These are phyloP conservation scores for Anoplolepis gracilipes DNA, from an alignment of 1,140 invertebrate genomes.

Conservation along the genomic window DNA sequence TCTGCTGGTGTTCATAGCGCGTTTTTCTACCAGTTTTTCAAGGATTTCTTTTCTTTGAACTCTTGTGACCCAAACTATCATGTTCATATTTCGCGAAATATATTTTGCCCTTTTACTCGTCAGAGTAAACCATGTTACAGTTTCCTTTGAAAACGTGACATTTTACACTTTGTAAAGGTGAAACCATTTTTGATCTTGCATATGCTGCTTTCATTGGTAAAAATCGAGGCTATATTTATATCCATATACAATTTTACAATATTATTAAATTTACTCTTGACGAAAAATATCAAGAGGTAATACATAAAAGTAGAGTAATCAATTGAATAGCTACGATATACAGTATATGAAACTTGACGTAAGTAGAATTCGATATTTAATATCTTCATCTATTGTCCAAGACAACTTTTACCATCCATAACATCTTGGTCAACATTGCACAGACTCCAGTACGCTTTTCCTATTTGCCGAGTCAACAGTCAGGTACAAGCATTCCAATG, in stretches of 20 bases:
- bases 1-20: background rate
- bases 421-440: constrained; percentile 31
- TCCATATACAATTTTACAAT: background rate
- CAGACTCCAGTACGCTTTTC: constrained; percentile 60
- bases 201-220: background rate
- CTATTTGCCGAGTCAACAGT: constrained; percentile 75
- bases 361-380: constrained; percentile 18
- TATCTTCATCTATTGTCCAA: constrained; percentile 59
- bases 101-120: constrained; percentile 12
- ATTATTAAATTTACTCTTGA: background rate
- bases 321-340: background rate
- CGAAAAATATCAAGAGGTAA: background rate
- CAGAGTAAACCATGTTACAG: background rate
- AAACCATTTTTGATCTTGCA: background rate
- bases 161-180: constrained; percentile 8
- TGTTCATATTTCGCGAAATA: constrained; percentile 12
- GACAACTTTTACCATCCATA: constrained; percentile 63
- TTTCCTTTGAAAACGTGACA: constrained; percentile 17
- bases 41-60: constrained; percentile 37
- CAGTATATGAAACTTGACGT: background rate
- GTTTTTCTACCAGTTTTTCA: background rate
- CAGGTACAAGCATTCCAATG: constrained; percentile 56
- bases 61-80: constrained; percentile 18
- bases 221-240: background rate
- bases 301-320: background rate